Evolutionary conservation across 2,888 invertebrate species (phyloP), one percentile per base, ranked within the genome.

Genomic region (Eumacrocentrus americanus): DNA sequence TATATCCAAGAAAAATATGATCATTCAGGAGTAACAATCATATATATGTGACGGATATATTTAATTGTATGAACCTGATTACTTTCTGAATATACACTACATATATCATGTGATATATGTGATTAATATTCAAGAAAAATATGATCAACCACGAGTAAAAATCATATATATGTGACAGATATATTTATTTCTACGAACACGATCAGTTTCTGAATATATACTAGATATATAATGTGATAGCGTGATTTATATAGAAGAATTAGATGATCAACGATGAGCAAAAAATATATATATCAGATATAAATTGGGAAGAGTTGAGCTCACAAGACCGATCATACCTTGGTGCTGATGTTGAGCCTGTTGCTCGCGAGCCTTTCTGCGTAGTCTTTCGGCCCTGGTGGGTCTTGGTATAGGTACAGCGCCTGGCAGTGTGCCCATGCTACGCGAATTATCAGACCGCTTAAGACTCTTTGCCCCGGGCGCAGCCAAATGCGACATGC

Each of bases 401-500:
- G 77, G 74, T 67, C 79, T 73, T 38, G 78, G 72, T 51, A 72
- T 61, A 44, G 73, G 78, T 16, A 72, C 72, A 55, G 73, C 69
- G 66, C 79, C 79, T 65, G 78, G 79, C 65, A 79, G 72, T 58
- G 79, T 80, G 66, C 80, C 78, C 81, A 81, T 81, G 72, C 81
- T 81, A 75, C 80, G 81, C 66, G 79, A 80, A 68, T 80, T 81
- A 73, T 80, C 79, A 67, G 76, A 75, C 64, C 79, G 79, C 66
- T 79, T 79, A 66, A 81, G 77, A 67, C 69, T 70, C 68, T 78
- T 79, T 61, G 69, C 70, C 60, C 72, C 75, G 67, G 74, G 81
- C 81, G 82, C 81, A 72, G 84, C 85, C 79, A 89, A 83, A 81
- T 89, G 89, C 81, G 88, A 87, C 89, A 89, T 89, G 84, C 89